Conservation (phyloP, 2,797 vertebrate genomes). For the Micromesistius poutassou region DNA sequence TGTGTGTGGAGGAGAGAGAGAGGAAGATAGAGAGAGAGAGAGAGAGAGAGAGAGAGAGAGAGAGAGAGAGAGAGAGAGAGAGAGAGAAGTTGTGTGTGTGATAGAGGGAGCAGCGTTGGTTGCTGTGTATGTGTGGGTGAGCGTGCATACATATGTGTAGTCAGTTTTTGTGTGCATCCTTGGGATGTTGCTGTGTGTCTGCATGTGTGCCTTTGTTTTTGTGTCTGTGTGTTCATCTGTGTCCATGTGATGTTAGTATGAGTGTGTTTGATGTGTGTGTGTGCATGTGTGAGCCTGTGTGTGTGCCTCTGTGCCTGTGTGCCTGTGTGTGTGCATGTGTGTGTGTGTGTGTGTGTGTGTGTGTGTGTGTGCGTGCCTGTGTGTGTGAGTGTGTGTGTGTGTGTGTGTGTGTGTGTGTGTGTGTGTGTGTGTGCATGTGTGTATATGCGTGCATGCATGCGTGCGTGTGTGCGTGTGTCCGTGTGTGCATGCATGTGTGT, state of each 20-base stretch:
- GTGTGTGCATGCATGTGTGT: neutral
- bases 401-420: neutral
- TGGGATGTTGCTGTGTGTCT: neutral
- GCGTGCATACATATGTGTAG: neutral
- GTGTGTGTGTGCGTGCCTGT: neutral
- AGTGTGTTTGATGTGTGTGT: constrained; percentile 6
- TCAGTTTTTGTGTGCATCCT: neutral
- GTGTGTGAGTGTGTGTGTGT: constrained; percentile 6
- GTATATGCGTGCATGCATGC: neutral
- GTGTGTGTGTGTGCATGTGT: constrained; percentile 1
- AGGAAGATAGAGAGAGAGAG: neutral
- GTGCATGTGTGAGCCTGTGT: constrained; percentile 1
- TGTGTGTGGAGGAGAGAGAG: constrained; percentile 18
- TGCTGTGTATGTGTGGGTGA: constrained; percentile 4
- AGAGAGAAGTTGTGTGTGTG: neutral
- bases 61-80: neutral
- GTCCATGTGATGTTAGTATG: neutral
- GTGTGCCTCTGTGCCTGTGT: constrained; percentile 8
- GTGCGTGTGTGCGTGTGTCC: neutral
- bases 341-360: neutral
- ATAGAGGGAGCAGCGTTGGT: neutral
- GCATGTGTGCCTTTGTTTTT: neutral
- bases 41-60: neutral
- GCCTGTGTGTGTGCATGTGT: constrained; percentile 18
- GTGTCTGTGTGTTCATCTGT: no score